Evolutionary conservation across 2,888 invertebrate species (phyloP), one percentile per base, ranked within the genome.

Genomic region (Eretmocerus hayati): DNA sequence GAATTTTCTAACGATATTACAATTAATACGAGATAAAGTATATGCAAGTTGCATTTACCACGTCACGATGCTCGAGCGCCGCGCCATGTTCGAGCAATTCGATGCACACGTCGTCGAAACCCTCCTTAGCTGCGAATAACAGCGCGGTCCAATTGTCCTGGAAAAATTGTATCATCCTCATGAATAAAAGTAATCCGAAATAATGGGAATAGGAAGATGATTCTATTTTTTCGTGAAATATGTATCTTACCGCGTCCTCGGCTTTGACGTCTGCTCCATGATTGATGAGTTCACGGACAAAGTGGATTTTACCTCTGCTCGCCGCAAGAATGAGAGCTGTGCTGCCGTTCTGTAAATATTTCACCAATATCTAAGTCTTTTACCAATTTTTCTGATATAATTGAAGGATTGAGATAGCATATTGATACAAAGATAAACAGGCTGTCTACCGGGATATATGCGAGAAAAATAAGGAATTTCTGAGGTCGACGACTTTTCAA

Each of bases 241-340:
- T 11, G 26, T 3, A 1, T 64, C 73, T 67, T 62, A 78, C 83
- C 63, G 83, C 80, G 73, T 97, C 97, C 63, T 90, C 87, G 13
- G 87, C 85, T 71, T 90, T 87, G 16, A 91, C 84, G 74, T 97
- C 96, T 26, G 95, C 94, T 51, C 93, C 92, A 67, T 90, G 87
- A 46, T 85, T 82, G 58, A 97, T 76, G 54, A 99, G 79, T 63
- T 90, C 82, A 44, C 87, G 81, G 42, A 89, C 90, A 71, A 95
- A 88, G 37, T 83, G 81, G 46, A 82, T 74, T 63, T 90, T 85
- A 23, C 95, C 96, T 62, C 85, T 86, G 64, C 87, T 81, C 51
- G 91, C 83, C 39, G 95, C 94, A 65, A 88, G 82, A 79, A 96
- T 94, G 66, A 99, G 86, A 44, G 90, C 88, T 41, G 95, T 94